These are phyloP conservation scores for Mus spretus DNA, from an alignment of 2,797 vertebrate species.

Conservation along the genomic window DNA sequence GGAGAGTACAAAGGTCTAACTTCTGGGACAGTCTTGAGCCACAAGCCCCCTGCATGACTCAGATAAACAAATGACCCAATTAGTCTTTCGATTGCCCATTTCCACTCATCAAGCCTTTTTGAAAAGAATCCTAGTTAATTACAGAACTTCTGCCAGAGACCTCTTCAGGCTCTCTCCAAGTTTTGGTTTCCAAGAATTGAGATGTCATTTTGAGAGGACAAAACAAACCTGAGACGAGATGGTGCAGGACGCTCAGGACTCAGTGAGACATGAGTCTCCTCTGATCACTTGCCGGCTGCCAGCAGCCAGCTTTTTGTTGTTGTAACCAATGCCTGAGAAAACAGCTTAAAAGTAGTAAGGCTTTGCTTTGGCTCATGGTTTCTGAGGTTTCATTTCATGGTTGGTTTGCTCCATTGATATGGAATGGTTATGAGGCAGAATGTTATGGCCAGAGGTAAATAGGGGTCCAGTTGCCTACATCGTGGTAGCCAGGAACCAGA, in stretches of 20 bases:
- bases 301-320: background rate
- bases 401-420: background rate
- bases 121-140: background rate
- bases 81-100: background rate
- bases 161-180: background rate
- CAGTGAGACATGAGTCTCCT: background rate
- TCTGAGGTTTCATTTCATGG: background rate
- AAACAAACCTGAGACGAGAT: background rate
- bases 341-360: background rate
- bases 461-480: no score
- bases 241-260: background rate
- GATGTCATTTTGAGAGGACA: background rate
- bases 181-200: background rate
- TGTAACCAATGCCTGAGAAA: background rate
- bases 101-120: conserved; percentile 11
- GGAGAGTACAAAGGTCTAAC: background rate
- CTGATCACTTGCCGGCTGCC: background rate
- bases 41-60: background rate
- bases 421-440: no score
- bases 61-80: background rate
- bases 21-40: background rate
- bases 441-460: no score
- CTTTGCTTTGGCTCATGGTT: background rate
- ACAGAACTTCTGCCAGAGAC: background rate
- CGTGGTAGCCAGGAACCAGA: background rate